Conservation (phyloP, 2,113 vertebrate species). For the Neotragus moschatus region DNA sequence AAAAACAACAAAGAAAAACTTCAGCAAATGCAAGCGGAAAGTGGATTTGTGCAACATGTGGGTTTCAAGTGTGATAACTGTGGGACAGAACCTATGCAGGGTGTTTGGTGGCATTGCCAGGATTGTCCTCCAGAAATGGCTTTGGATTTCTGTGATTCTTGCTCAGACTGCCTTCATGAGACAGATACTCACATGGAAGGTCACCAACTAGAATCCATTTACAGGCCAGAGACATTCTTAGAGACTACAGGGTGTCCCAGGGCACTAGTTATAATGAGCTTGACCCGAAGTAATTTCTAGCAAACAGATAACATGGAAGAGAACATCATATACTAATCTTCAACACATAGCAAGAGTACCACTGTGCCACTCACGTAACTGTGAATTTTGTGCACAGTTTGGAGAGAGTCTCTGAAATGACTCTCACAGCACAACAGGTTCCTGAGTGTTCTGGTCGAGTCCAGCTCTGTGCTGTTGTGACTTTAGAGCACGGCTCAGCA, state of each 20-base stretch:
- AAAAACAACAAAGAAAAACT: constrained; percentile 89
- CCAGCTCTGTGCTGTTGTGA: constrained; percentile 79
- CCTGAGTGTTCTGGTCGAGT: constrained; percentile 81
- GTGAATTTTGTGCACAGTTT: constrained; percentile 80
- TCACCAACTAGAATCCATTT: neutral
- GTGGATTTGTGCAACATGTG: constrained; percentile 85
- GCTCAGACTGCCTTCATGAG: constrained; percentile 87
- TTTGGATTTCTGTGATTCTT: constrained; percentile 95
- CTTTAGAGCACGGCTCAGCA: constrained; percentile 81
- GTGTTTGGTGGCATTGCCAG: constrained; percentile 95
- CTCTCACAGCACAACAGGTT: constrained; percentile 83
- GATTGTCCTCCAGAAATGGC: constrained; percentile 92
- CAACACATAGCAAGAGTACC: constrained; percentile 80
- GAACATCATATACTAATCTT: constrained; percentile 76
- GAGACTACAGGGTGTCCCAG: constrained; percentile 99
- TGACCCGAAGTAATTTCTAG: constrained; percentile 99
- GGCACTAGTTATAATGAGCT: constrained; percentile 97
- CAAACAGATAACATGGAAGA: constrained; percentile 98
- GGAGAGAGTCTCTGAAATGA: constrained; percentile 83
- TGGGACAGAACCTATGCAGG: constrained; percentile 93
- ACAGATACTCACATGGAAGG: neutral
- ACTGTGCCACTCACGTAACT: constrained; percentile 51
- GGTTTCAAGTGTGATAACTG: constrained; percentile 97
- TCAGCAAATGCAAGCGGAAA: constrained; percentile 91
- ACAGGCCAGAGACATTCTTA: constrained; percentile 89